Conservation (phyloP, 2,888 invertebrate species). For the Schizaphis graminum region DNA sequence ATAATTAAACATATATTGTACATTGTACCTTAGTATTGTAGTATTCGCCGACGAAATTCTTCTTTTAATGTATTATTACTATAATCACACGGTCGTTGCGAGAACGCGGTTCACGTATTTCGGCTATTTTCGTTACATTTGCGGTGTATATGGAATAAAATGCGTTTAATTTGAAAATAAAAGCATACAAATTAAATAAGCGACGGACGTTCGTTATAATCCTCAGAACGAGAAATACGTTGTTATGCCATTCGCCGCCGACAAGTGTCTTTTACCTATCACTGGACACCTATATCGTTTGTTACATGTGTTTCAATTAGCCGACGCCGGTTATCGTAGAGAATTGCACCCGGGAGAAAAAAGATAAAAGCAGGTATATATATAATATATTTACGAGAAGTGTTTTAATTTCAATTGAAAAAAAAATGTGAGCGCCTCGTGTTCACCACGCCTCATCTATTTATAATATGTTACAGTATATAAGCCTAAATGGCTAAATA, state of each 20-base stretch:
- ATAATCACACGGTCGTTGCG: conserved; percentile 14
- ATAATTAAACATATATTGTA: not conserved
- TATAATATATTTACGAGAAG: not conserved
- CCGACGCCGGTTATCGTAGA: not conserved
- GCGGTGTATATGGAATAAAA: not conserved
- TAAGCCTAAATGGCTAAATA: not conserved
- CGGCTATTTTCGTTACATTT: not conserved
- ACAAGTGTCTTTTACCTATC: not conserved
- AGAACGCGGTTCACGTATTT: not conserved
- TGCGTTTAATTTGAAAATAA: not conserved
- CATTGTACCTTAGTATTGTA: not conserved
- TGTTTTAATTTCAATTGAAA: not conserved
- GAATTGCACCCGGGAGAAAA: not conserved
- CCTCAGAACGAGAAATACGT: not conserved
- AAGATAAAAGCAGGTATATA: not conserved
- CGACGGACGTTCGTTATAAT: not conserved
- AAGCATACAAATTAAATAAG: not conserved
- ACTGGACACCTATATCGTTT: not conserved
- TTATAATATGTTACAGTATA: not conserved
- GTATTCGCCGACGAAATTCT: not conserved
- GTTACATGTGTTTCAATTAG: not conserved
- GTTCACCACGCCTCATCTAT: not conserved
- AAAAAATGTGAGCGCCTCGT: not conserved
- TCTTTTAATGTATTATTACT: conserved; percentile 16
- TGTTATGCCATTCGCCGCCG: not conserved